These are phyloP conservation scores for Aleiodes testaceus DNA, from an alignment of 2,888 invertebrate species.

Conservation along the genomic window DNA sequence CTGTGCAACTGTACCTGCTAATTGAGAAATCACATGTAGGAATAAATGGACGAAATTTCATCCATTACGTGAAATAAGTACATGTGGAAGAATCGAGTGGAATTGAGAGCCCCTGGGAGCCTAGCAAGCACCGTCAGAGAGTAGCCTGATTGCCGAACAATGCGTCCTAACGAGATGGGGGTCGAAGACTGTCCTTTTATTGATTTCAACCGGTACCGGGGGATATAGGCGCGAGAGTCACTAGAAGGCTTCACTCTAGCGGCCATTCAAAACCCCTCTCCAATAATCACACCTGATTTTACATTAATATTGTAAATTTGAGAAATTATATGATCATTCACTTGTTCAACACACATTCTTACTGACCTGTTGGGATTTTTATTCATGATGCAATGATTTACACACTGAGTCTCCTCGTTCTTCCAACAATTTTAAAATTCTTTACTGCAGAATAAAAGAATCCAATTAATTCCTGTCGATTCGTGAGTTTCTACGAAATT, in stretches of 20 bases:
- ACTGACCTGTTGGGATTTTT: too few species aligned
- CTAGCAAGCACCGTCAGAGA: slow-evolving; percentile 55
- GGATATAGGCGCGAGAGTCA: slow-evolving; percentile 52
- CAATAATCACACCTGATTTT: slow-evolving; percentile 37
- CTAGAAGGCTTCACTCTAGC: slow-evolving; percentile 54
- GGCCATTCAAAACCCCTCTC: slow-evolving; percentile 44
- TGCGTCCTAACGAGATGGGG: slow-evolving; percentile 64
- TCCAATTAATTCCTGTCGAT: too few species aligned
- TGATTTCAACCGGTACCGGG: slow-evolving; percentile 55
- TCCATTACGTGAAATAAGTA: neutral
- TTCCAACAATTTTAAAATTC: too few species aligned
- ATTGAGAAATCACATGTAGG: neutral
- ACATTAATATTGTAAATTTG: neutral
- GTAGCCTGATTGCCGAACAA: slow-evolving; percentile 66
- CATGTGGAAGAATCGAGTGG: neutral
- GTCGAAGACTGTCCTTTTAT: slow-evolving; percentile 66
- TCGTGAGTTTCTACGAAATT: neutral
- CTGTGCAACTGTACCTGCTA: too few species aligned
- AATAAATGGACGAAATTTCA: neutral
- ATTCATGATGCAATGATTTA: too few species aligned
- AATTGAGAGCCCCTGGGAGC: slow-evolving; percentile 50
- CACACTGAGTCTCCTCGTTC: too few species aligned
- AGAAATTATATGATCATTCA: neutral
- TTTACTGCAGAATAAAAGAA: too few species aligned
- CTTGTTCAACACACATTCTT: too few species aligned